Evolutionary conservation across 2,888 invertebrate species (phyloP).

Genomic region (Lithophane ornitopus): DNA sequence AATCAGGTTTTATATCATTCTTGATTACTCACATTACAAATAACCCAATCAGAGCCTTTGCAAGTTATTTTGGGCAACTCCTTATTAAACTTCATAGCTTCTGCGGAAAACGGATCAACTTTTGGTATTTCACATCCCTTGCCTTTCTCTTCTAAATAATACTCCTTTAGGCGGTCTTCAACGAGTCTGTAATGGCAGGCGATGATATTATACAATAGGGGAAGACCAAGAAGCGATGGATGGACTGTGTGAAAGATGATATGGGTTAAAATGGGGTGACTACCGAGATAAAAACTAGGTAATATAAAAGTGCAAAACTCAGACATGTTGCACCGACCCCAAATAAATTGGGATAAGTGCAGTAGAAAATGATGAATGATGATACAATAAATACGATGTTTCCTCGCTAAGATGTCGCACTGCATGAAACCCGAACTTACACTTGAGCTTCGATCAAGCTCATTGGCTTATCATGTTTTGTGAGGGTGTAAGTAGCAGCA

Average conservation of each 20-base stretch:
- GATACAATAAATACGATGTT: background rate
- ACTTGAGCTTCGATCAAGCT: conserved; percentile 14
- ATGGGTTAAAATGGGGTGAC: background rate
- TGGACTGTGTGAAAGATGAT: background rate
- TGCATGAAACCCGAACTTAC: conserved; percentile 11
- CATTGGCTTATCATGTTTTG: background rate
- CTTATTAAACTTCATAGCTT: conserved; percentile 93
- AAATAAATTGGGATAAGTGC: background rate
- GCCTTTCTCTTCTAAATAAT: conserved; percentile 80
- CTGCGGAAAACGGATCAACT: conserved; percentile 90
- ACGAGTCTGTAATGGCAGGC: conserved; percentile 51
- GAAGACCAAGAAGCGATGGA: background rate
- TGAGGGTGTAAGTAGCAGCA: background rate
- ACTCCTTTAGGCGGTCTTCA: conserved; percentile 26
- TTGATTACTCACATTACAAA: conserved; percentile 91
- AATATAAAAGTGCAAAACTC: background rate
- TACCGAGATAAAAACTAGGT: background rate
- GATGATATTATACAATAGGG: background rate
- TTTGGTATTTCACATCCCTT: conserved; percentile 85
- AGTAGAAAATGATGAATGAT: background rate
- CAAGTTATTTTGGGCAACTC: conserved; percentile 92
- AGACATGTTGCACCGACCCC: background rate
- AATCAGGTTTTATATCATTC: background rate
- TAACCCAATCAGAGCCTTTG: conserved; percentile 94
- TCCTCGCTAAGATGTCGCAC: background rate